Base-by-base conservation (phyloP, 2,888 invertebrate species). In the Agrilus cyanescens region DNA sequence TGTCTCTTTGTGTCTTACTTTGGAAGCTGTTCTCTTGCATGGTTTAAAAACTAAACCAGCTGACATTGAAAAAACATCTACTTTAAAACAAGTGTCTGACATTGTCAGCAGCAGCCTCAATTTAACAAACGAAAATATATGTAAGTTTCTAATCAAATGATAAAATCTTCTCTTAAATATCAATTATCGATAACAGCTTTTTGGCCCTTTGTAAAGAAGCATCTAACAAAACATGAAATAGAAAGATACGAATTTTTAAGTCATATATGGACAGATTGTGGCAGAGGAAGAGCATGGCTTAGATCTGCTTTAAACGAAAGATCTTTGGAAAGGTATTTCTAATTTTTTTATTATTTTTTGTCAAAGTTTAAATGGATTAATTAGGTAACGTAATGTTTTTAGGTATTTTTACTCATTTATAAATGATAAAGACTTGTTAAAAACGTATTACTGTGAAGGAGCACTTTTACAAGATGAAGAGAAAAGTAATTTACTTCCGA, bases 271-370 rank as follows among this genome's bases (percentile, higher is more conserved):
- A 82, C 82, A 0, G 85, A 87, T 62, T 72, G 79, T 39, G 91
- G 91, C 12, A 75, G 85, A 55, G 86, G 86, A 15, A 76, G 88
- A 57, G 89, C 94, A 16, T 94, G 95, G 79, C 75, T 96, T 20
- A 73, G 95, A 50, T 83, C 91, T 13, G 74, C 89, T 4, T 72
- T 96, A 16, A 96, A 96, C 70, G 96, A 96, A 63, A 78, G 86
- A 54, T 88, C 91, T 0, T 70, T 96, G 35, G 89, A 90, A 59
- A 78, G 82, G 68, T 76, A 65, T 41, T 50, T 15, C 58, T 38
- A 51, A 60, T 25, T 49, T 57, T 20, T 50, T 51, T 44, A 37
- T 53, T 1, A 37, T 6, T 12, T 25, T n/a, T 37, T 16, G 12
- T 14, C 32, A 33, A 33, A 12, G 3, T 12, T 3, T 12, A 13